These are phyloP conservation scores for Ceratitis capitata DNA, from an alignment of 1,140 invertebrate genomes.

Conservation along the genomic window DNA sequence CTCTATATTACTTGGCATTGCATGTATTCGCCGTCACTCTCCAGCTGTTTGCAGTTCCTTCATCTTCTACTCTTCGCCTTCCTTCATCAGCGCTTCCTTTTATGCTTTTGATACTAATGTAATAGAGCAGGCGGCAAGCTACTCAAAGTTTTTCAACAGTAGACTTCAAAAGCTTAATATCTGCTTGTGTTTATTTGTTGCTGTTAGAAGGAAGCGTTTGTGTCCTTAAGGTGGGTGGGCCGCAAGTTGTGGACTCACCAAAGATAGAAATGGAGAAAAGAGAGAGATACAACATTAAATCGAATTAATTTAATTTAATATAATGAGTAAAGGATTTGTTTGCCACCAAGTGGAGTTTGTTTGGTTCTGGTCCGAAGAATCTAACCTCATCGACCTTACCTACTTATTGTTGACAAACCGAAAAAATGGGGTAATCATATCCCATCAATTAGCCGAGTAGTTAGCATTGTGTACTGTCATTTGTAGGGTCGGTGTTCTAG, in stretches of 20 bases:
- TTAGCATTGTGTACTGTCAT: too few species aligned
- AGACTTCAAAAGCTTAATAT: background rate
- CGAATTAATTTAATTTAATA: too few species aligned
- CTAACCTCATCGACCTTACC: too few species aligned
- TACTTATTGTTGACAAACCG: too few species aligned
- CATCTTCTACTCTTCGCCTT: background rate
- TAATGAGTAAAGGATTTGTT: too few species aligned
- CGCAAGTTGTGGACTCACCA: too few species aligned
- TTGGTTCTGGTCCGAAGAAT: too few species aligned
- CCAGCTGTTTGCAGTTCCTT: too few species aligned
- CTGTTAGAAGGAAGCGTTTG: background rate
- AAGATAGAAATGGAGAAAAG: background rate
- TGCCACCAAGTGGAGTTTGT: too few species aligned
- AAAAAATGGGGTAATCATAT: too few species aligned
- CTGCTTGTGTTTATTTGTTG: background rate
- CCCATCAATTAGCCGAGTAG: too few species aligned
- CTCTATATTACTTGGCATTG: background rate
- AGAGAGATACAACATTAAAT: background rate
- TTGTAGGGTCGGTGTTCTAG: too few species aligned
- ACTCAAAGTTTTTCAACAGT: background rate
- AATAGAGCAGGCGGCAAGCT: background rate
- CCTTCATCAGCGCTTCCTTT: background rate
- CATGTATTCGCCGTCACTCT: background rate
- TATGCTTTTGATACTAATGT: background rate
- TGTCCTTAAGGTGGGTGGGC: background rate